Conservation (phyloP, 2,888 invertebrate species). For the Abrostola triplasia region DNA sequence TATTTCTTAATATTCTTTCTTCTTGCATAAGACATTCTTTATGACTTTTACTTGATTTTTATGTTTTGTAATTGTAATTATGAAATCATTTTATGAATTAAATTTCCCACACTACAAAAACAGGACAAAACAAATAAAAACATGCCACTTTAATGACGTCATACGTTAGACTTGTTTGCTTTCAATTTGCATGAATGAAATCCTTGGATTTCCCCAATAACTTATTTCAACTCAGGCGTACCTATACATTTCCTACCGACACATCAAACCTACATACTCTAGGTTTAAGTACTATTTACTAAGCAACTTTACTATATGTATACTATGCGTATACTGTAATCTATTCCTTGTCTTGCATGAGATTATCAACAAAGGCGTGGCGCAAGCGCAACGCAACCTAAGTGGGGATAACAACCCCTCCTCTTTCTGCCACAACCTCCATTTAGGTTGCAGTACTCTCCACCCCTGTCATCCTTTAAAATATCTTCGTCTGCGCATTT, state of each 20-base stretch:
- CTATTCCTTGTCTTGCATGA: slow-evolving; percentile 25
- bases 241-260: slow-evolving; percentile 14
- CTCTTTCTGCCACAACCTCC: slow-evolving; percentile 5
- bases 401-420: slow-evolving; percentile 20
- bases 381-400: slow-evolving; percentile 14
- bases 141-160: slow-evolving; percentile 46
- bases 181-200: slow-evolving; percentile 78
- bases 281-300: neutral
- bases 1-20: slow-evolving; percentile 34
- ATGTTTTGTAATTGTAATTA: neutral
- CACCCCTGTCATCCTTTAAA: slow-evolving; percentile 8
- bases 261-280: slow-evolving; percentile 5
- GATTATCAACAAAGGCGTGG: slow-evolving; percentile 28
- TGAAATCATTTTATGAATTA: neutral
- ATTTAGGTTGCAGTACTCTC: neutral
- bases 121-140: slow-evolving; percentile 46
- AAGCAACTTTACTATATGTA: neutral
- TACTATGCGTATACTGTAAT: slow-evolving; percentile 2
- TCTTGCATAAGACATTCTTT: slow-evolving; percentile 36
- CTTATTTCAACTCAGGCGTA: slow-evolving; percentile 13
- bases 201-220: slow-evolving; percentile 73
- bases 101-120: slow-evolving; percentile 32
- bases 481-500: slow-evolving; percentile 48
- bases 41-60: slow-evolving; percentile 1
- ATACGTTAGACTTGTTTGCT: slow-evolving; percentile 72